Percentiles rank a stretch among this genome's conserved stretches.
These are phyloP conservation scores for Phthorimaea operculella DNA, from an alignment of 1,140 invertebrate genomes.

Conservation along the genomic window DNA sequence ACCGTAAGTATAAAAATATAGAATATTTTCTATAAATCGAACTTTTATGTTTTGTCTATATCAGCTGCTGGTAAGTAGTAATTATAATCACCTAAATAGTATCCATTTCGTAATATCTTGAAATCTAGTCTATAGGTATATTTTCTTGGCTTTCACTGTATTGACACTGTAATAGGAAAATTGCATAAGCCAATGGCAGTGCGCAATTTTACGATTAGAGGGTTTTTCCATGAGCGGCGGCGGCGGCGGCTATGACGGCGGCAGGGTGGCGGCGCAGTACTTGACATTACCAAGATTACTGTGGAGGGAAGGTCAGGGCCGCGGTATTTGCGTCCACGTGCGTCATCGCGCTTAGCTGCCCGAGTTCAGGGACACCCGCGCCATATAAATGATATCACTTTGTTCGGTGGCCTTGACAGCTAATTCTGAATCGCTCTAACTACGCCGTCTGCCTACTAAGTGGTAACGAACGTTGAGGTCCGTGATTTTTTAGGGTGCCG, in stretches of 20 bases:
- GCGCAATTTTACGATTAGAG: neutral
- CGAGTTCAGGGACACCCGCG: slow-evolving; percentile 56
- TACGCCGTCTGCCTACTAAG: slow-evolving; percentile 55
- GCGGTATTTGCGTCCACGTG: slow-evolving; percentile 41
- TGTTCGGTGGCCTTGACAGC: slow-evolving; percentile 49
- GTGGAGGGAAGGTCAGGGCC: slow-evolving; percentile 25
- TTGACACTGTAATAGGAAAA: neutral
- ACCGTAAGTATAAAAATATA: neutral
- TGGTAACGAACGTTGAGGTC: slow-evolving; percentile 14
- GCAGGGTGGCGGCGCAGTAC: neutral
- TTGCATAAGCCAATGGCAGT: neutral
- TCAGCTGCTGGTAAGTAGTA: too few relatives aligned
- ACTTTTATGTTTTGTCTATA: neutral
- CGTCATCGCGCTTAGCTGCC: slow-evolving; percentile 46
- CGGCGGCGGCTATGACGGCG: neutral
- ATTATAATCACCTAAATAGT: too few relatives aligned
- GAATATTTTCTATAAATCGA: neutral
- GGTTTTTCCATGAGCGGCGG: neutral
- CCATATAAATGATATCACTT: slow-evolving; percentile 61
- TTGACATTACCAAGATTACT: slow-evolving; percentile 29
- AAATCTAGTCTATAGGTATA: too few relatives aligned
- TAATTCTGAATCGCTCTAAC: slow-evolving; percentile 56
- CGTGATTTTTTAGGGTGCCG: slow-evolving; percentile 13
- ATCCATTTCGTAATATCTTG: too few relatives aligned
- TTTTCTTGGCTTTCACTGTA: too few relatives aligned